These are phyloP conservation scores for Circaetus gallicus DNA, from an alignment of 2,113 vertebrate genomes.

Conservation along the genomic window DNA sequence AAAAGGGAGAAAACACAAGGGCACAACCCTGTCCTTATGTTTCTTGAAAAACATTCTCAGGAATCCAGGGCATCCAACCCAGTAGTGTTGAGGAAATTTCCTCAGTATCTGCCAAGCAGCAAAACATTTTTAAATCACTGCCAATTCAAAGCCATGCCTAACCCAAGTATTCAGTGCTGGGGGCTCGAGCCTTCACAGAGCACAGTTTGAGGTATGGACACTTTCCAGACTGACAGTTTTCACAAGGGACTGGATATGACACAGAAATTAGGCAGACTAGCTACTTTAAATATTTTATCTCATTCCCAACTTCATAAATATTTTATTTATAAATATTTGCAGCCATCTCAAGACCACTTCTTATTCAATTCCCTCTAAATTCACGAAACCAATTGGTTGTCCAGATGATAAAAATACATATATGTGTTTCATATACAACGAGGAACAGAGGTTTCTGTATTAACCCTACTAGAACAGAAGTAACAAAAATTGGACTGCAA, in stretches of 20 bases:
- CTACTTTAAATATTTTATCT: slow-evolving; percentile 4
- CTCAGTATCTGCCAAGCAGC: background rate
- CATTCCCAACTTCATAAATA: background rate
- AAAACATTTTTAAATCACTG: background rate
- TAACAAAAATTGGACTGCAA: background rate
- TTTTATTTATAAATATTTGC: slow-evolving; percentile 5
- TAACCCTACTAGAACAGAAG: background rate
- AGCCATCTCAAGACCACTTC: background rate
- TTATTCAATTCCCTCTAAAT: background rate
- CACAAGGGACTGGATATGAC: background rate
- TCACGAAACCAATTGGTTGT: background rate
- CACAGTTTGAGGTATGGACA: background rate
- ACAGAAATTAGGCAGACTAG: background rate
- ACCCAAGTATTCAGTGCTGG: background rate
- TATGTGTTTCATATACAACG: background rate
- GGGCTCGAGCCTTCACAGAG: background rate
- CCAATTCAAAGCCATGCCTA: background rate
- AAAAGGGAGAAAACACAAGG: background rate
- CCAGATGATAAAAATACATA: background rate
- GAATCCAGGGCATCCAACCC: background rate
- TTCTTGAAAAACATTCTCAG: background rate
- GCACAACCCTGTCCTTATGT: background rate
- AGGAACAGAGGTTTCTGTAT: background rate
- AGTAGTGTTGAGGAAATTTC: background rate
- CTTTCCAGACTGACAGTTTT: background rate